phyloP scores from a whole-genome alignment of 2,888 invertebrate species.

The Cybosia mesomella region DNA sequence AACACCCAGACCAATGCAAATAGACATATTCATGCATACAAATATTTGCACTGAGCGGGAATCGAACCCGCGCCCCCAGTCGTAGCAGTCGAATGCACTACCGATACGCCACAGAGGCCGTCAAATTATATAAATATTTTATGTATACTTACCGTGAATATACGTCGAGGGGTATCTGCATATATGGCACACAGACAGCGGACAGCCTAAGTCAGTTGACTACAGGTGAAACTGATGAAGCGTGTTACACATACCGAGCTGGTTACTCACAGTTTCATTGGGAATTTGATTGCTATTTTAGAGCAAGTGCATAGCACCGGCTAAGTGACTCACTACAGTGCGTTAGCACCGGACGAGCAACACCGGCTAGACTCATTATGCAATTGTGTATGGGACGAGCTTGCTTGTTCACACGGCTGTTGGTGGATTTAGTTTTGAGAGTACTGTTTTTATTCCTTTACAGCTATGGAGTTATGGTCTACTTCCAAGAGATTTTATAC shows the following conservation, averaged over 20 bases:
- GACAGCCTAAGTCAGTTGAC: too few species aligned
- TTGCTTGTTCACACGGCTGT: constrained; percentile 14
- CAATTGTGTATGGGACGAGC: constrained; percentile 33
- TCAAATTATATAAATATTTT: too few species aligned
- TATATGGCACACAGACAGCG: not conserved
- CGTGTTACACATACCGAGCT: constrained; percentile 42
- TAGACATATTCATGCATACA: too few species aligned
- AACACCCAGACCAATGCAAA: too few species aligned
- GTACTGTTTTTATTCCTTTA: not conserved
- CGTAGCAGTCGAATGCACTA: too few species aligned
- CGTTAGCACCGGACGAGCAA: constrained; percentile 28
- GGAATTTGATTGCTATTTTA: constrained; percentile 61
- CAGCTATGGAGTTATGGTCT: not conserved
- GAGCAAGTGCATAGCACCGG: constrained; percentile 35
- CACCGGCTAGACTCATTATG: constrained; percentile 36
- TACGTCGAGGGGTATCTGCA: not conserved
- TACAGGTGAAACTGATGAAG: too few species aligned
- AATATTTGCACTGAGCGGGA: too few species aligned
- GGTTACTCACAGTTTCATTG: constrained; percentile 55
- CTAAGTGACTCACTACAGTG: constrained; percentile 14
- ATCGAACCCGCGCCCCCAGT: too few species aligned
- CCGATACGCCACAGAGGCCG: too few species aligned
- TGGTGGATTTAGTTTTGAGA: constrained; percentile 15
- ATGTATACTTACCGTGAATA: too few species aligned
- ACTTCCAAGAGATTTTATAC: too few species aligned